Conservation (phyloP, 2,113 vertebrate genomes). For the Calonectris borealis region DNA sequence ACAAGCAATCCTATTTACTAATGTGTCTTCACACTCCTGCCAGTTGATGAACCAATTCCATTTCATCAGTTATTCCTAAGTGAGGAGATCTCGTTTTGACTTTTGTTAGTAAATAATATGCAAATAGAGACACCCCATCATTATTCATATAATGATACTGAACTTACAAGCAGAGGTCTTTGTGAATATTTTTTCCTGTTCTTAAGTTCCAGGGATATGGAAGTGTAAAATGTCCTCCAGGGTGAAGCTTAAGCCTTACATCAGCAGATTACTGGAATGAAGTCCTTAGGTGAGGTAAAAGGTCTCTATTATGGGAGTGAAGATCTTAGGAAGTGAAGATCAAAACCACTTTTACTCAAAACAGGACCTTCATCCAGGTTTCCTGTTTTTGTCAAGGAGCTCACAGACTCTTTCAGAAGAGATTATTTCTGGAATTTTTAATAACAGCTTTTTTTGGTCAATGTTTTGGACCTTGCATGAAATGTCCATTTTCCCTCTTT, state of each 20-base stretch:
- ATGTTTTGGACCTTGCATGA: neutral
- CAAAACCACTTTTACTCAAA: neutral
- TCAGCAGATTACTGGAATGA: slow-evolving; percentile 1
- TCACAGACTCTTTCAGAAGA: neutral
- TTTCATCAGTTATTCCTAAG: neutral
- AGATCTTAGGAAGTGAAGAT: neutral
- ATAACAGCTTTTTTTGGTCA: neutral
- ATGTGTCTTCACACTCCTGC: neutral
- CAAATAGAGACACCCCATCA: neutral
- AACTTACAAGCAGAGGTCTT: neutral
- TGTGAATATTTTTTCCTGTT: neutral
- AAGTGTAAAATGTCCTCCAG: neutral
- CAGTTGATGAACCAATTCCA: neutral
- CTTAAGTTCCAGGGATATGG: neutral
- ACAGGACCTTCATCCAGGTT: neutral
- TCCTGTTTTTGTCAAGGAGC: neutral
- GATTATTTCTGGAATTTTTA: neutral
- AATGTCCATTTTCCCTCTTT: neutral
- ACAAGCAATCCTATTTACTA: neutral
- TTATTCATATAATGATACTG: neutral
- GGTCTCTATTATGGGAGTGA: neutral
- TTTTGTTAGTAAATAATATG: neutral
- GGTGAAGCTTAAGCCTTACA: neutral
- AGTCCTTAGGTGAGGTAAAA: neutral
- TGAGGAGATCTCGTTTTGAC: neutral